A percentile compares a stretch with the other conserved stretches of the same genome.
phyloP scores from a whole-genome alignment of 2,113 vertebrate species.

The Cyanoderma ruficeps region DNA sequence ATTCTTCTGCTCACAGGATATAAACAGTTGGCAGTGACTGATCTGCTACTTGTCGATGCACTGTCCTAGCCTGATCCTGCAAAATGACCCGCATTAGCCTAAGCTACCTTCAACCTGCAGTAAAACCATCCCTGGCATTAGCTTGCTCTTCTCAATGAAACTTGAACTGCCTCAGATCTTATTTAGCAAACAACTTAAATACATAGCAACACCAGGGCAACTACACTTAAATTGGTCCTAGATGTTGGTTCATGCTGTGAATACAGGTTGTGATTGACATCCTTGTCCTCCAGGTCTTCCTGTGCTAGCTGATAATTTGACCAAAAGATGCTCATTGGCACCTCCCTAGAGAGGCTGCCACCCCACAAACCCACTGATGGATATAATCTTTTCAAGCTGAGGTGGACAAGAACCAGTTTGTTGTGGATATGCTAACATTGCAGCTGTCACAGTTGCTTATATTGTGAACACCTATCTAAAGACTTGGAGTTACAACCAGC shows the following conservation, averaged over 20 bases:
- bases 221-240: background rate
- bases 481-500: background rate
- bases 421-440: background rate
- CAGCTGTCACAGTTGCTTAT: background rate
- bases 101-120: background rate
- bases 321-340: background rate
- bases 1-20: background rate
- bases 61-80: background rate
- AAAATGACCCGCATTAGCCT: background rate
- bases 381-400: background rate
- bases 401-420: background rate
- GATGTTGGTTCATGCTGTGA: background rate
- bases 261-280: background rate
- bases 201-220: background rate
- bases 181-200: background rate
- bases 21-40: background rate
- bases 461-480: background rate
- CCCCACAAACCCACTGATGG: background rate
- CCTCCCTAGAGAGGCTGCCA: background rate
- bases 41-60: background rate
- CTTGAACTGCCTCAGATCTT: background rate
- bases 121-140: background rate
- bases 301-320: background rate
- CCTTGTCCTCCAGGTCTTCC: background rate
- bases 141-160: background rate